Base-by-base conservation (phyloP, 2,113 vertebrate genomes). In the Pterophyllum scalare region DNA sequence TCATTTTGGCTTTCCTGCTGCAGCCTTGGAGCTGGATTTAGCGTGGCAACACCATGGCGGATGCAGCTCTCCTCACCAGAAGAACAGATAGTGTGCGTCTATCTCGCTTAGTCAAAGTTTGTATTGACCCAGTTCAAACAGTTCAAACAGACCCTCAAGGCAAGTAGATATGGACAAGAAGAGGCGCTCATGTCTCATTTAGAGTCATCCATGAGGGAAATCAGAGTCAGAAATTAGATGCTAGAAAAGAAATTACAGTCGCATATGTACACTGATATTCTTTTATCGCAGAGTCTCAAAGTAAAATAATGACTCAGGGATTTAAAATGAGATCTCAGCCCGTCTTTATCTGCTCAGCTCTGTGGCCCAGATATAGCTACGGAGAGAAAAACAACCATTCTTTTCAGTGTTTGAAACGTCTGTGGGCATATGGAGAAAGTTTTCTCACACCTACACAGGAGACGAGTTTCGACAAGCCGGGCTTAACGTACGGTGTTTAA, bases 261-360 rank as follows among this genome's bases (percentile, higher is more conserved):
- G 77, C 87, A 83, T 92, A 93, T 95, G 85, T 94, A 95, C 95
- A 96, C 85, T 91, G 91, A 91, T 93, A 83, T 89, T 94, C 80
- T 86, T 88, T 93, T 88, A 92, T 95, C 91, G 60, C 81, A 59
- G 76, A 87, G 86, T 88, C 90, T 84, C 87, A 89, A 92, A 89
- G 81, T 81, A 85, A 94, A 94, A 86, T 67, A 86, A 92, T 82
- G 85, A 91, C 83, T 91, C 87, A 77, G 82, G 85, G 77, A 83
- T 93, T 92, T 91, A 75, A 82, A 86, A 89, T 79, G 79, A 93
- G 88, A 89, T 90, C 86, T 84, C 86, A 80, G 84, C 81, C 80
- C 56, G 83, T 87, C 84, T 90, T 92, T 88, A 91, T 94, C 93
- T 91, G 88, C 70, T 79, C 57, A 59, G 84, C 85, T 87, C 88